These are phyloP conservation scores for Mactromeris polynyma DNA, from an alignment of 2,888 invertebrate genomes.

Conservation along the genomic window DNA sequence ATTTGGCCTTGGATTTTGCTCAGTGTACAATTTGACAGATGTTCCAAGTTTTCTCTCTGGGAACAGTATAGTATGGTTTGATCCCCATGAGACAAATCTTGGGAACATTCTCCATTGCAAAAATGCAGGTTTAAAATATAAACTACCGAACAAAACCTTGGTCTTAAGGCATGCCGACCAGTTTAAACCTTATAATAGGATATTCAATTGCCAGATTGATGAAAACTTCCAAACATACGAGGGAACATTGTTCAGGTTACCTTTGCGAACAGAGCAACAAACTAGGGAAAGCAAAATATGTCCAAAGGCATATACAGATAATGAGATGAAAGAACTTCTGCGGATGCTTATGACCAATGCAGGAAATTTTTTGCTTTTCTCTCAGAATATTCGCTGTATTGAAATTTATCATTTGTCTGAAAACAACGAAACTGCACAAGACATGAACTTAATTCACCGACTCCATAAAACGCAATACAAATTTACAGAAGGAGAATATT, in stretches of 20 bases:
- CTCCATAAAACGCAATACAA: not conserved
- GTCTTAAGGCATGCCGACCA: constrained; percentile 76
- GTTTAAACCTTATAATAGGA: constrained; percentile 81
- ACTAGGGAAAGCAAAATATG: constrained; percentile 81
- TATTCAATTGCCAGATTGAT: constrained; percentile 62
- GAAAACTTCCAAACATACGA: constrained; percentile 39
- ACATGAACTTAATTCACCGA: not conserved
- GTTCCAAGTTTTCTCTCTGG: constrained; percentile 85
- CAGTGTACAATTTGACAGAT: constrained; percentile 86
- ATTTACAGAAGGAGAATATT: not conserved
- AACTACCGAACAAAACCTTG: constrained; percentile 57
- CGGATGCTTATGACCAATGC: constrained; percentile 73
- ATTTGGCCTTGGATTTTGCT: constrained; percentile 85
- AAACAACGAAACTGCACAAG: not conserved
- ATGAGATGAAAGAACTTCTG: constrained; percentile 78
- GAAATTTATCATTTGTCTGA: constrained; percentile 76
- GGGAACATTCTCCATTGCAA: constrained; percentile 70
- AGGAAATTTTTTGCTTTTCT: constrained; percentile 82
- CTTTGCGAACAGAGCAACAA: constrained; percentile 80
- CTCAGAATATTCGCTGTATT: constrained; percentile 82
- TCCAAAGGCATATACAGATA: constrained; percentile 69
- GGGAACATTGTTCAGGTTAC: constrained; percentile 85
- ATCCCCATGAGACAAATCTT: constrained; percentile 83
- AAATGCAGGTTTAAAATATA: constrained; percentile 30
- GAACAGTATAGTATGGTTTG: constrained; percentile 83